These are phyloP conservation scores for Penaeus chinensis DNA, from an alignment of 1,140 invertebrate genomes.

Conservation along the genomic window DNA sequence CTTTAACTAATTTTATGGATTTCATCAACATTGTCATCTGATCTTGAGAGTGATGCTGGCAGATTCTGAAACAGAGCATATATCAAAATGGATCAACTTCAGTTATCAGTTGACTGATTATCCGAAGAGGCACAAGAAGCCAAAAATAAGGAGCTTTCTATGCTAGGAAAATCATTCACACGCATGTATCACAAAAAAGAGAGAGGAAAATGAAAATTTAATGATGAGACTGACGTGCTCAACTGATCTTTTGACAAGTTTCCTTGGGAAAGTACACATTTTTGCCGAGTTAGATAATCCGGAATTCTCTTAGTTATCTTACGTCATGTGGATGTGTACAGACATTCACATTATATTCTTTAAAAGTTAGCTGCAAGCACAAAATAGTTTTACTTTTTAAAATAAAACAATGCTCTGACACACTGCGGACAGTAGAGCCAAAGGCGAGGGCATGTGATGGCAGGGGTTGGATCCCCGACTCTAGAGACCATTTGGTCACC, in stretches of 20 bases:
- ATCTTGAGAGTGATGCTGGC: neutral
- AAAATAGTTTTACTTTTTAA: no score
- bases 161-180: neutral
- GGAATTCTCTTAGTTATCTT: no score
- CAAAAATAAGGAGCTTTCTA: neutral
- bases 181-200: neutral
- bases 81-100: neutral
- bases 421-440: no score
- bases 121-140: neutral
- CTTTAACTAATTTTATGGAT: neutral
- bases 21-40: neutral
- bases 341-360: no score
- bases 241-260: neutral
- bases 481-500: no score
- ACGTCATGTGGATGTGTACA: no score
- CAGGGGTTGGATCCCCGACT: no score
- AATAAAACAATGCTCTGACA: no score
- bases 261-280: neutral
- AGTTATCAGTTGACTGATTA: neutral
- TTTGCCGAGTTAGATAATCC: no score
- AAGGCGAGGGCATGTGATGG: no score
- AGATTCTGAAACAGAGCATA: neutral
- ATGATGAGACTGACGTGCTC: neutral
- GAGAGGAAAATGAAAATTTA: neutral
- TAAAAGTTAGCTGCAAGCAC: no score